Evolutionary conservation across 1,140 invertebrate species (phyloP).

Genomic region (Trissolcus basalis): DNA sequence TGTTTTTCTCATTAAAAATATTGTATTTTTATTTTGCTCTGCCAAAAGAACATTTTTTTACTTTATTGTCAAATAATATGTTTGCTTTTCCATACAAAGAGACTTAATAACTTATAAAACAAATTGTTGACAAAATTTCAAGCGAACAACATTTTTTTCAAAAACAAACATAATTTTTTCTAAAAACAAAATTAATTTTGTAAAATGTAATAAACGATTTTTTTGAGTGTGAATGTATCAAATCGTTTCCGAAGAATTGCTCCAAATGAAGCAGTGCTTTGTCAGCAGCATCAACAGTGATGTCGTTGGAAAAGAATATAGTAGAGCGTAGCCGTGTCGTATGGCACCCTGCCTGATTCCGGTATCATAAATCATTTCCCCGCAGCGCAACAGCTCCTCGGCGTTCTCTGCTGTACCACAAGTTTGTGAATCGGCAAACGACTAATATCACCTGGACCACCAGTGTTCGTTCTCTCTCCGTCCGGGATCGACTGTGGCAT

Average conservation of each 20-base stretch:
- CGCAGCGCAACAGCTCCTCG: slow-evolving; percentile 70
- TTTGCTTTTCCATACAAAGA: no score
- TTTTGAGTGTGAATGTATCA: not conserved
- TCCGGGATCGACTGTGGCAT: slow-evolving; percentile 32
- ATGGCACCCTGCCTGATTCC: slow-evolving; percentile 73
- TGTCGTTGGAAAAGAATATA: slow-evolving; percentile 47
- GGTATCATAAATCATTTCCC: slow-evolving; percentile 75
- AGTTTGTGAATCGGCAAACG: slow-evolving; percentile 65
- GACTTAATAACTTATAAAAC: no score
- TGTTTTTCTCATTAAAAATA: slow-evolving; percentile 14
- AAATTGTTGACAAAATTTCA: no score
- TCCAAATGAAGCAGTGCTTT: slow-evolving; percentile 41
- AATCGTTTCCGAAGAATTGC: slow-evolving; percentile 9
- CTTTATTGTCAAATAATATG: no score
- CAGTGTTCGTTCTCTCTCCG: slow-evolving; percentile 55
- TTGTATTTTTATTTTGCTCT: slow-evolving; percentile 18
- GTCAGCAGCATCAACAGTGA: slow-evolving; percentile 38
- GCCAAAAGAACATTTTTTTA: no score
- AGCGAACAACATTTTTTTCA: no score
- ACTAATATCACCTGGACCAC: slow-evolving; percentile 71
- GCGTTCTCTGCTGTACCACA: slow-evolving; percentile 64
- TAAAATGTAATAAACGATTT: no score
- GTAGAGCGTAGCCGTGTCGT: slow-evolving; percentile 61
- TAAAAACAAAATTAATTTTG: no score
- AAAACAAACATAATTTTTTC: no score